These are phyloP conservation scores for Pitta sordida DNA, from an alignment of 2,113 vertebrate species.

Conservation along the genomic window DNA sequence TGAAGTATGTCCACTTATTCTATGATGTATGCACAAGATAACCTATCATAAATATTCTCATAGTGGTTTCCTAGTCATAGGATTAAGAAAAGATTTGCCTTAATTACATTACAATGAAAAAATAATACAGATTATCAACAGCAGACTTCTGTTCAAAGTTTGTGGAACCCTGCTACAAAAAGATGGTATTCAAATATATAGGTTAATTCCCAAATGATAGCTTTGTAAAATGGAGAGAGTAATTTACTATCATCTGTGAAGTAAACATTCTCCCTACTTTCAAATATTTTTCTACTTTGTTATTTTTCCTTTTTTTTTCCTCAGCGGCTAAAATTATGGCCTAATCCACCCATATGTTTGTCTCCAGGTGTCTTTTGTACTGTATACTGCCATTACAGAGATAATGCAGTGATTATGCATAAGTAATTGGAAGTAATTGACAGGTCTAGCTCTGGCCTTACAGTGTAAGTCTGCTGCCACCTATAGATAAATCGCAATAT, in stretches of 20 bases:
- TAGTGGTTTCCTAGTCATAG: background rate
- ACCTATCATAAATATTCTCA: background rate
- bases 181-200: background rate
- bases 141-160: background rate
- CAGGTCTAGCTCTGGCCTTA: background rate
- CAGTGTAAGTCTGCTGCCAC: constrained; percentile 72
- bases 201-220: background rate
- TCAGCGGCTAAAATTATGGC: background rate
- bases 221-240: background rate
- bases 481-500: constrained; percentile 50
- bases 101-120: background rate
- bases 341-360: background rate
- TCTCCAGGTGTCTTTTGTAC: background rate
- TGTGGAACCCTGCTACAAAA: background rate
- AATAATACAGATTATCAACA: background rate
- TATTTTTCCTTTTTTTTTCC: background rate
- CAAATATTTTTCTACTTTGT: background rate
- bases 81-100: background rate
- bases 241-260: background rate
- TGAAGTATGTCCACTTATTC: constrained; percentile 4
- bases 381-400: background rate
- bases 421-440: constrained; percentile 17
- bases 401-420: background rate
- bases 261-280: background rate
- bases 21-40: background rate